Evolutionary conservation across 2,797 vertebrate genomes (phyloP), one percentile per base, ranked within the genome.

Genomic region (Syngnathus rostellatus): DNA sequence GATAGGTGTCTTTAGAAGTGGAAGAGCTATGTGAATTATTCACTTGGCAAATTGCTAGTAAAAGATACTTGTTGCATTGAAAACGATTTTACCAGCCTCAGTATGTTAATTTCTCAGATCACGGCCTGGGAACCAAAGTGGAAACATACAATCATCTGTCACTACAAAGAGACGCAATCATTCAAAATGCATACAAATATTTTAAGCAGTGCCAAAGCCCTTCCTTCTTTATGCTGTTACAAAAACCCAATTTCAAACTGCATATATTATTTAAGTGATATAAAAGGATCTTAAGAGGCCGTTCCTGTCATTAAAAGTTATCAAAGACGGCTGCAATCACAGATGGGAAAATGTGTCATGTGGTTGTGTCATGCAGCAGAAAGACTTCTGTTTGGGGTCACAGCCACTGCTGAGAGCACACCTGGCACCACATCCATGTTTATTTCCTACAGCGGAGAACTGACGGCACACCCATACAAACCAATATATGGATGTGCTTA

Each of bases 21-120:
- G 81, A 88, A 85, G 87, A 82, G 77, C 83, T 74, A 53, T 21
- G 67, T 92, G 77, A 90, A 91, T 92, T 80, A 90, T 90, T 87
- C 77, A 91, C 64, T 19, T 68, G 72, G 82, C 80, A 88, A 89
- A 89, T 88, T 80, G 78, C 81, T 86, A 84, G 89, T 90, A 86
- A 89, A 88, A 87, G 84, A 89, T 87, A 92, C 80, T 84, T 90
- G 90, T 90, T 89, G 85, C 77, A 66, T 58, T 40, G 62, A 66
- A 66, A 80, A 69, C 72, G 43, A 77, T 76, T 54, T 67, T 65
- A 40, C 1, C 60, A 48, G 8, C 17, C 64, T 67, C 64, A 81
- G 61, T 83, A 74, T 79, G 74, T 67, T 70, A 41, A 73, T 68
- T 31, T n/a, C 39, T 54, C 68, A 50, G 23, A 45, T 70, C 41